Percentiles rank a stretch among this genome's conserved stretches.
Conservation (phyloP, 2,113 vertebrate species). For the Pungitius pungitius region DNA sequence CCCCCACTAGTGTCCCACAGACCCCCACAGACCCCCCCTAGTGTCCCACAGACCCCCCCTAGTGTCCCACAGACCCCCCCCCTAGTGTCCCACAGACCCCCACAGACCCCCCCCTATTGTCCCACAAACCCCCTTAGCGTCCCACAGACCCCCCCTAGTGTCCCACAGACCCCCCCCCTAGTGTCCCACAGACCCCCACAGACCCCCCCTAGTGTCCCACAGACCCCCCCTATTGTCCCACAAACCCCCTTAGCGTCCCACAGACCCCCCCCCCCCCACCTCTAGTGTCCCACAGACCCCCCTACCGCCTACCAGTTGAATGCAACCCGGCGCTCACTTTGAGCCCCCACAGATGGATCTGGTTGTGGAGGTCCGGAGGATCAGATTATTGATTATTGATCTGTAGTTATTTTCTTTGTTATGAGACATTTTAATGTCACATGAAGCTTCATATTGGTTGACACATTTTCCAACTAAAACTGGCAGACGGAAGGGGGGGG, state of each 20-base stretch:
- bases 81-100: neutral
- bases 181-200: neutral
- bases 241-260: conserved; percentile 9
- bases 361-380: neutral
- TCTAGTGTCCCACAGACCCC: too few relatives aligned
- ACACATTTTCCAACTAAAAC: too few relatives aligned
- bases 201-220: neutral
- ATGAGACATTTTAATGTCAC: too few relatives aligned
- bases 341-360: neutral
- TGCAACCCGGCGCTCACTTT: neutral
- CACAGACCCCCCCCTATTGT: too few relatives aligned
- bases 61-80: conserved; percentile 8
- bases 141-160: neutral
- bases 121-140: neutral
- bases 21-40: conserved; percentile 4
- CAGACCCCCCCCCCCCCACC: neutral
- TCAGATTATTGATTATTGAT: neutral
- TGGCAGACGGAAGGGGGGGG: too few relatives aligned
- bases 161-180: neutral
- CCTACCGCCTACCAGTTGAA: neutral
- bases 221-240: too few relatives aligned
- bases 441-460: neutral
- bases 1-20: neutral
- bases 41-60: neutral
- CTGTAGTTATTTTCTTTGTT: too few relatives aligned